These are phyloP conservation scores for Aldabrachelys gigantea DNA, from an alignment of 2,113 vertebrate species.

Conservation along the genomic window DNA sequence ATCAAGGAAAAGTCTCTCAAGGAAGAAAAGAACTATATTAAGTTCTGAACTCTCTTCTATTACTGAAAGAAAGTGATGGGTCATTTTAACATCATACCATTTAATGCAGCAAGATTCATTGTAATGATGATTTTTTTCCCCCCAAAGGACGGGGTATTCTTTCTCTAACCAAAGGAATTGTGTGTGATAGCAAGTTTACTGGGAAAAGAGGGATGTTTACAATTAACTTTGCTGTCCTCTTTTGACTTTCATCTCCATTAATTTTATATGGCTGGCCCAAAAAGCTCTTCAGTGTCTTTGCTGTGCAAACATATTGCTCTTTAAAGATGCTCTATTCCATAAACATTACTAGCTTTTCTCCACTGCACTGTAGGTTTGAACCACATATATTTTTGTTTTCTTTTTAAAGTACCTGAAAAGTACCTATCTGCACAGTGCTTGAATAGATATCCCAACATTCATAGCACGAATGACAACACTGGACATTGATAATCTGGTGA, in stretches of 20 bases:
- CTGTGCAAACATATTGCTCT: not conserved
- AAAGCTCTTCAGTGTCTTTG: not conserved
- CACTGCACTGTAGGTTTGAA: not conserved
- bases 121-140: not conserved
- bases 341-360: not conserved
- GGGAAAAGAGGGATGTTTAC: not conserved
- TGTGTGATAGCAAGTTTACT: not conserved
- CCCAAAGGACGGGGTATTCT: not conserved
- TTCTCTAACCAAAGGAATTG: not conserved
- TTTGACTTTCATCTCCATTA: too few relatives aligned
- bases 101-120: not conserved
- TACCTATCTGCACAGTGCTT: not conserved
- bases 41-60: not conserved
- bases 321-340: not conserved
- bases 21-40: not conserved
- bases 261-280: not conserved
- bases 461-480: not conserved
- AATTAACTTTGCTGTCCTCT: not conserved
- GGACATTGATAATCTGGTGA: not conserved
- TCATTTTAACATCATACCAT: not conserved
- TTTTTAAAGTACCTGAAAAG: not conserved
- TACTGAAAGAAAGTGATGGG: not conserved
- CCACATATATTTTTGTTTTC: rapidly evolving
- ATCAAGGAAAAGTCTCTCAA: not conserved
- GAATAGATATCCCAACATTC: not conserved